Evolutionary conservation across 1,140 invertebrate genomes (phyloP).

Genomic region (Leptinotarsa lineolata): DNA sequence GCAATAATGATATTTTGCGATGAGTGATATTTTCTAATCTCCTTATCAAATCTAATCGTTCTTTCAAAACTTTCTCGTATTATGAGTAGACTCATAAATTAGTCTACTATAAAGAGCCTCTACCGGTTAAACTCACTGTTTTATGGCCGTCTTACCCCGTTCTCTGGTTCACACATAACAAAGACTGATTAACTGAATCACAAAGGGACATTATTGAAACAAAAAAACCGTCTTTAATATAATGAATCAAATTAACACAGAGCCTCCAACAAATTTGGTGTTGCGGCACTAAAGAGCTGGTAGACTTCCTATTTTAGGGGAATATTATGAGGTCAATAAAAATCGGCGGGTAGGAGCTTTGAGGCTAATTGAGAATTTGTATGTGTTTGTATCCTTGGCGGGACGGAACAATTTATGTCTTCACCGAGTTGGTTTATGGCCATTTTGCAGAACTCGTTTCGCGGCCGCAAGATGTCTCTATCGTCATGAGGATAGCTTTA

Average conservation of each 20-base stretch:
- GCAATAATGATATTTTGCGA: no score
- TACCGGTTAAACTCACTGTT: no score
- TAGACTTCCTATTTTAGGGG: slow-evolving; percentile 32
- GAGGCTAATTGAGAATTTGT: slow-evolving; percentile 52
- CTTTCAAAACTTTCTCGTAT: no score
- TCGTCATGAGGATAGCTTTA: slow-evolving; percentile 53
- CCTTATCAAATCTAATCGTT: no score
- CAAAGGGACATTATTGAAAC: slow-evolving; percentile 1
- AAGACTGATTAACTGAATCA: background rate
- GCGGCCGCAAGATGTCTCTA: slow-evolving; percentile 55
- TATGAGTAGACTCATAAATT: no score
- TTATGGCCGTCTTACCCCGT: background rate
- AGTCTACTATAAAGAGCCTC: no score
- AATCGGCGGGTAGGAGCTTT: slow-evolving; percentile 33
- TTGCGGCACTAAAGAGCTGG: slow-evolving; percentile 18
- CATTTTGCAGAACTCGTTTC: slow-evolving; percentile 50
- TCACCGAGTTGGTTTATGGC: slow-evolving; percentile 53
- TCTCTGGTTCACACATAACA: background rate
- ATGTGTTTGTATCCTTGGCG: slow-evolving; percentile 49
- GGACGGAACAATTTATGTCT: slow-evolving; percentile 49
- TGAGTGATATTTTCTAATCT: no score
- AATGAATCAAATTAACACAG: slow-evolving; percentile 18
- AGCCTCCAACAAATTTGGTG: slow-evolving; percentile 27
- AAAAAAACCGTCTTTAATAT: slow-evolving; percentile 12
- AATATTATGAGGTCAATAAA: slow-evolving; percentile 37